Evolutionary conservation across 53 echinoderm and acorn worm species (phyloP).

Genomic region (Patiria pectinifera): DNA sequence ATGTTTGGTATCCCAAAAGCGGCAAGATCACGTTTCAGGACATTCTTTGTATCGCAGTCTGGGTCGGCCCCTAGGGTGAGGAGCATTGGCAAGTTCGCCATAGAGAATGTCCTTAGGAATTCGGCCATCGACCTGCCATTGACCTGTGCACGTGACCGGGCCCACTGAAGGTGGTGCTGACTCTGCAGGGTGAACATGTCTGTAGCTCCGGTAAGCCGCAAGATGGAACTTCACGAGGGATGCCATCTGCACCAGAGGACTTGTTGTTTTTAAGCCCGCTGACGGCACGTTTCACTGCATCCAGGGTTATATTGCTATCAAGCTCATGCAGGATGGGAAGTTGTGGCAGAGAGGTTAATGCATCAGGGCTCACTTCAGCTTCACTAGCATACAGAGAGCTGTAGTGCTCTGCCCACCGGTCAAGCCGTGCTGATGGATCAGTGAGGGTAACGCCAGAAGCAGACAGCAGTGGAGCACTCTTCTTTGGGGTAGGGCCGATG

Average conservation of each 20-base stretch:
- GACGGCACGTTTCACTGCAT: constrained; percentile 43
- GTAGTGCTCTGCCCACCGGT: no score
- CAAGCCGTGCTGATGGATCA: constrained; percentile 32
- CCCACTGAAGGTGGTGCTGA: constrained; percentile 7
- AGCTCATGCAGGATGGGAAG: constrained; percentile 40
- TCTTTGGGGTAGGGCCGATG: no score
- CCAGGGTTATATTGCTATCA: constrained; percentile 27
- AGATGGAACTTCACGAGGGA: constrained; percentile 18
- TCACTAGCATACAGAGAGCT: background rate
- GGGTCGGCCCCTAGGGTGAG: no score
- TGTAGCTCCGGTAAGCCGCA: background rate
- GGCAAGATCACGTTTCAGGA: no score
- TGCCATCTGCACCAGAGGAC: constrained; percentile 40
- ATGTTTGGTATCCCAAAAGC: background rate
- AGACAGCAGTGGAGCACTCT: constrained; percentile 1
- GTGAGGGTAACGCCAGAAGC: constrained; percentile 27
- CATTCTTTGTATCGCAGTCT: no score
- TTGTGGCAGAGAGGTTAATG: constrained; percentile 3
- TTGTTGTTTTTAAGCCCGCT: constrained; percentile 23
- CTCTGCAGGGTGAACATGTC: background rate
- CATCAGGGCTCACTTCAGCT: constrained; percentile 14
- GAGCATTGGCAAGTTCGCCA: constrained; percentile 10
- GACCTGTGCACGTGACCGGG: constrained; percentile 30
- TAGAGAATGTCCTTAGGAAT: constrained; percentile 53
- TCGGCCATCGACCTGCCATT: background rate